Evolutionary conservation across 2,113 vertebrate genomes (phyloP).

Genomic region (Stigmatopora argus): DNA sequence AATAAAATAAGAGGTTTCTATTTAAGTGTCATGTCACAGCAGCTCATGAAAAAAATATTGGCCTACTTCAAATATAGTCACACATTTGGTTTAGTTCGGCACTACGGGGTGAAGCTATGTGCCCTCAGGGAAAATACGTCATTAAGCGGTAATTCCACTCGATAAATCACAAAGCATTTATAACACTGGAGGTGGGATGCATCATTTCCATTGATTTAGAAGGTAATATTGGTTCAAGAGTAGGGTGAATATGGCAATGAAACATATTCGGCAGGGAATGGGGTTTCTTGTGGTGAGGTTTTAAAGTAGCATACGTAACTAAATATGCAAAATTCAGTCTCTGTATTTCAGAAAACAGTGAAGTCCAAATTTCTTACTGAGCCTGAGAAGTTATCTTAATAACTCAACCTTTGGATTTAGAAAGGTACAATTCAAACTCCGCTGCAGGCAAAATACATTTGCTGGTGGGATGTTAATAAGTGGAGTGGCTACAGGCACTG

Average conservation of each 20-base stretch:
- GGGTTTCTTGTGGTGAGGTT: background rate
- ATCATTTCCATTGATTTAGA: slow-evolving; percentile 1
- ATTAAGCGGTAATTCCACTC: background rate
- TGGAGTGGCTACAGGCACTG: background rate
- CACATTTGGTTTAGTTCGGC: background rate
- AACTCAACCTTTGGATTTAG: no score
- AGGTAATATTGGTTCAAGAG: background rate
- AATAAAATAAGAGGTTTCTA: slow-evolving; percentile 23
- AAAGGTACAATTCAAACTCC: no score
- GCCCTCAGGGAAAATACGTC: background rate
- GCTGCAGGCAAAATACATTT: background rate
- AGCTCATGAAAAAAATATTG: slow-evolving; percentile 1
- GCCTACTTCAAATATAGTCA: background rate
- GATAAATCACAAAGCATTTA: background rate
- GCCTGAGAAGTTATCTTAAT: no score
- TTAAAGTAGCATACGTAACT: background rate
- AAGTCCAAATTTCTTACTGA: no score
- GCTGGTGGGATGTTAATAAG: background rate
- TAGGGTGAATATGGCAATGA: background rate
- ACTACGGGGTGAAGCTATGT: background rate
- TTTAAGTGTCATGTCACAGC: background rate
- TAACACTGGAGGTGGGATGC: background rate
- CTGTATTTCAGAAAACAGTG: no score
- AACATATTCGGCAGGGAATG: background rate
- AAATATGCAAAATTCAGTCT: background rate